phyloP scores from a whole-genome alignment of 1,140 invertebrate species.

The Akabosia matsudoensis region DNA sequence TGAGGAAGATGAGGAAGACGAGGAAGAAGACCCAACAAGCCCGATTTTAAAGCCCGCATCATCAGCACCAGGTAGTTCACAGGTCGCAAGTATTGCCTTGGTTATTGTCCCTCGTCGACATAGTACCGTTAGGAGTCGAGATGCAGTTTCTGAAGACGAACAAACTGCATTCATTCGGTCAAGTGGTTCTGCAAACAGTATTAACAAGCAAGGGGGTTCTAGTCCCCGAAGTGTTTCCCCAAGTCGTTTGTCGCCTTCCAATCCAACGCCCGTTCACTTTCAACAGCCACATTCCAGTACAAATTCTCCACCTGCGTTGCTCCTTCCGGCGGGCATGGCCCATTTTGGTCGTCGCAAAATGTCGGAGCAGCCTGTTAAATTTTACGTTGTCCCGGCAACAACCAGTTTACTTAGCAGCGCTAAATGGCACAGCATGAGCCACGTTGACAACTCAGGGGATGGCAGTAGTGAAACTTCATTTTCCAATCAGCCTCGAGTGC shows the following conservation, averaged over 20 bases:
- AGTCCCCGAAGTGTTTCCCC: background rate
- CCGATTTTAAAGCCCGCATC: conserved; percentile 37
- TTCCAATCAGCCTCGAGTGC: background rate
- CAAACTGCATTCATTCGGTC: background rate
- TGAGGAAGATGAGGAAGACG: conserved; percentile 21
- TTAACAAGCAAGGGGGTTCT: background rate
- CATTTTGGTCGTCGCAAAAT: conserved; percentile 36
- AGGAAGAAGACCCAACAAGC: conserved; percentile 35
- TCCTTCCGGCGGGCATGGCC: background rate
- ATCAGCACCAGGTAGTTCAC: conserved; percentile 14
- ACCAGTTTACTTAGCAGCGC: conserved; percentile 30
- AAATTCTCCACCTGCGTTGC: background rate
- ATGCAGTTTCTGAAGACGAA: background rate
- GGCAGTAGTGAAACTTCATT: background rate
- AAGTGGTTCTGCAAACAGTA: background rate
- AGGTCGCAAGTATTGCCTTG: conserved; percentile 37
- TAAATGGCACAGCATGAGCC: conserved; percentile 41
- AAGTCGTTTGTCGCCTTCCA: background rate
- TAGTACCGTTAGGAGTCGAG: conserved; percentile 41
- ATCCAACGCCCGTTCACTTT: background rate
- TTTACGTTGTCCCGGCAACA: conserved; percentile 35
- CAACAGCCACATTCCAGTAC: conserved; percentile 24
- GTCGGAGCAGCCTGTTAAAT: conserved; percentile 42
- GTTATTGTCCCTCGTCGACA: conserved; percentile 47
- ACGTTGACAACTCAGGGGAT: conserved; percentile 27